phyloP scores from a whole-genome alignment of 2,113 vertebrate genomes.

The Coregonus clupeaformis region DNA sequence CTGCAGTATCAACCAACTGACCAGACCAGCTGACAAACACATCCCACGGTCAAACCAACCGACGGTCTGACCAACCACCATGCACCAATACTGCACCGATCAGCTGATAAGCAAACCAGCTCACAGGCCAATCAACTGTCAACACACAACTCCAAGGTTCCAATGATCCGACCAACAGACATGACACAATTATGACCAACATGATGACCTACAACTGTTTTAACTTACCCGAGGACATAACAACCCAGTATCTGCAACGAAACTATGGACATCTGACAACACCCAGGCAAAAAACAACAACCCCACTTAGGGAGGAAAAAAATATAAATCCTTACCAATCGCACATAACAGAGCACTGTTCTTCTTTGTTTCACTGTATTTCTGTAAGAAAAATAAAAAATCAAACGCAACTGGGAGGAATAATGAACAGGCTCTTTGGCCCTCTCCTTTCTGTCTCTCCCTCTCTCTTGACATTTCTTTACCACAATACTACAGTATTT shows the following conservation, averaged over 20 bases:
- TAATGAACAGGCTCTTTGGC: constrained; percentile 67
- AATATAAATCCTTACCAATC: constrained; percentile 61
- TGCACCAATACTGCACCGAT: constrained; percentile 56
- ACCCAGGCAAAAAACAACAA: constrained; percentile 30
- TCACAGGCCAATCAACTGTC: constrained; percentile 57
- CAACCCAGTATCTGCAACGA: constrained; percentile 40
- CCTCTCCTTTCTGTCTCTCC: constrained; percentile 28
- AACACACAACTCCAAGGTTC: constrained; percentile 36
- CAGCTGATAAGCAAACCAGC: constrained; percentile 54
- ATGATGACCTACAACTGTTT: constrained; percentile 42
- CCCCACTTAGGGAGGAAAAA: constrained; percentile 35
- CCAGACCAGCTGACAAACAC: constrained; percentile 57
- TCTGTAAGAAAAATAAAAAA: constrained; percentile 61
- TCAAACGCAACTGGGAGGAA: constrained; percentile 70
- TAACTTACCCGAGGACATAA: constrained; percentile 43
- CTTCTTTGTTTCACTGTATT: constrained; percentile 59
- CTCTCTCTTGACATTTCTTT: constrained; percentile 47
- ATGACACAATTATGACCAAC: constrained; percentile 36
- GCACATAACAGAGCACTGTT: constrained; percentile 76
- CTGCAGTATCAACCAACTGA: constrained; percentile 55
- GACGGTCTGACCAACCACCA: constrained; percentile 42
- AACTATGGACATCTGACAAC: constrained; percentile 55
- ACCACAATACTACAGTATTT: too few relatives aligned
- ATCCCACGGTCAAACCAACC: constrained; percentile 52
- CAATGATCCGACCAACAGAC: constrained; percentile 38